These are phyloP conservation scores for Scaptomyza polygonia DNA, from an alignment of 2,888 invertebrate genomes.

Conservation along the genomic window DNA sequence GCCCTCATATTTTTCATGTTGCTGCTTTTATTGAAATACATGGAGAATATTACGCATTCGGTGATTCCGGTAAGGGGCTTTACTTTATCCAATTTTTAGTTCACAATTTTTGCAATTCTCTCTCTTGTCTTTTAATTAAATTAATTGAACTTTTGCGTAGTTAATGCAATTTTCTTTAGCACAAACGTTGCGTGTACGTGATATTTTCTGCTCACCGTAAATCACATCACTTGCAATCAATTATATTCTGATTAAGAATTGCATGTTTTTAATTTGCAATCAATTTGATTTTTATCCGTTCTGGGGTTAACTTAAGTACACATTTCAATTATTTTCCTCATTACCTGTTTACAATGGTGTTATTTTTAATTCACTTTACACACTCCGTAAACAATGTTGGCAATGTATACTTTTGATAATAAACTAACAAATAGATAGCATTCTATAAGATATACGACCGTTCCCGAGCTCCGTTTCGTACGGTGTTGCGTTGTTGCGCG, in stretches of 20 bases:
- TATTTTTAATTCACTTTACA: background rate
- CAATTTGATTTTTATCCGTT: background rate
- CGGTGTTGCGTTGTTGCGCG: constrained; percentile 49
- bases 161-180: constrained; percentile 8
- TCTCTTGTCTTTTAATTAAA: no score
- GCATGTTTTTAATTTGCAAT: background rate
- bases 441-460: constrained; percentile 5
- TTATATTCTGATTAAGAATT: background rate
- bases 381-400: background rate
- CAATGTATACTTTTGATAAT: background rate
- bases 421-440: constrained; percentile 7
- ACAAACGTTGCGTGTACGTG: constrained; percentile 30
- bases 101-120: background rate
- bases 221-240: constrained; percentile 11
- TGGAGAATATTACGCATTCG: constrained; percentile 3
- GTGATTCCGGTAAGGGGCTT: background rate
- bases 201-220: constrained; percentile 14
- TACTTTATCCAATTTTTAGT: background rate
- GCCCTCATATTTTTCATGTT: constrained; percentile 14
- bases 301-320: background rate
- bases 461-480: constrained; percentile 5
- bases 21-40: constrained; percentile 17
- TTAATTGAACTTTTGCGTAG: no score
- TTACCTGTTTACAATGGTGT: constrained; percentile 2
- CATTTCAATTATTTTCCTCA: background rate